Base-by-base conservation (phyloP, 2,797 vertebrate species). In the Melanogrammus aeglefinus region DNA sequence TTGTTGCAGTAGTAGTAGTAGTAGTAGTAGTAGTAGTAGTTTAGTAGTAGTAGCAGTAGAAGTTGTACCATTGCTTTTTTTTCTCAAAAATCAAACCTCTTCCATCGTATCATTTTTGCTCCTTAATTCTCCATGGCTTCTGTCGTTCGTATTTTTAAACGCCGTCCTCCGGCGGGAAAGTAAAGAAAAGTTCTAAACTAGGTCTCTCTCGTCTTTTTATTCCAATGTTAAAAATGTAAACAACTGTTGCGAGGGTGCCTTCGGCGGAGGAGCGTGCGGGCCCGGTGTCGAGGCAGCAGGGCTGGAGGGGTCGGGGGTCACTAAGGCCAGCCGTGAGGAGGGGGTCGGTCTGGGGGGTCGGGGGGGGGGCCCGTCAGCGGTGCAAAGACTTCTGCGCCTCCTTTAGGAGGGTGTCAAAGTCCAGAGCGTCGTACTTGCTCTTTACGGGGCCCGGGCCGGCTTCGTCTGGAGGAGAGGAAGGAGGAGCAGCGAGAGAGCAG, bases 221-320 rank as follows among this genome's bases (percentile, higher is more conserved):
- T 95, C 95, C 95, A 93, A 93, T 89, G 91, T 95, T 96, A 96
- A 96, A 98, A 97, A 98, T 97, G 97, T 99, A 99, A 99, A 99
- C 98, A 99, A n/a, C 97, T 88, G 2, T 90, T 92, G 94, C 94
- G 94, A 96, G 57, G 57, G 8, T 1, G 57, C 57, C 57, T 63
- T n/a, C 21, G 21, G 1, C 21, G 51, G 51, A 63, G 96, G 96
- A 96, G 51, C 51, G 12, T 3, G 51, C 51, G n/a, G 21, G 21
- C 57, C 57, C 57, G 21, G 21, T 63, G 8, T 18, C 21, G 21
- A 63, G 57, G 57, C 57, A 5, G 57, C 57, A 9, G 57, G 57
- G 57, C 57, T 63, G 79, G 83, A 87, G 84, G 84, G 88, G 78
- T 74, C 88, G 84, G 81, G 81, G 85, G 86, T 82, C 83, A 81